phyloP scores from a whole-genome alignment of 2,888 invertebrate genomes.

The Athetis lepigone region DNA sequence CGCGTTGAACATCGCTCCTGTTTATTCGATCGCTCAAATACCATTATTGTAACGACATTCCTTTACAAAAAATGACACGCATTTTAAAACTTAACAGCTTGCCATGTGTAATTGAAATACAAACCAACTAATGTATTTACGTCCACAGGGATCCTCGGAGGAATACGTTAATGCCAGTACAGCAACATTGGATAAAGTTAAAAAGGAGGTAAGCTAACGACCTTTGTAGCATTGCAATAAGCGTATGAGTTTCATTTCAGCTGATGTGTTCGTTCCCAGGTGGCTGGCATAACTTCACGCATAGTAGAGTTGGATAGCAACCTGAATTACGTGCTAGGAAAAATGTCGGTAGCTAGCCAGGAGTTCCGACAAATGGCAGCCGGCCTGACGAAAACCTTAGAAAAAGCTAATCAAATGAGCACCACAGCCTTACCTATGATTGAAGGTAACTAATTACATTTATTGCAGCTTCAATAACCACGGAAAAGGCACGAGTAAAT shows the following conservation, averaged over 20 bases:
- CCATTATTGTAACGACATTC: conserved; percentile 5
- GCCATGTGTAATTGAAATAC: conserved; percentile 33
- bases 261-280: conserved; percentile 82
- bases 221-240: conserved; percentile 22
- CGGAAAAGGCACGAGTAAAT: conserved; percentile 14
- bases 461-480: conserved; percentile 13
- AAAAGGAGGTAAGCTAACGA: conserved; percentile 91
- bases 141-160: conserved; percentile 93
- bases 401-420: conserved; percentile 92
- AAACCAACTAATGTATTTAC: conserved; percentile 30
- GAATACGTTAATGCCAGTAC: conserved; percentile 95
- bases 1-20: not conserved
- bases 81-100: conserved; percentile 16
- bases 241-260: conserved; percentile 40
- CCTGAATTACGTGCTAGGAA: conserved; percentile 95
- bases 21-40: conserved; percentile 1
- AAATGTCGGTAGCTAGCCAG: conserved; percentile 94
- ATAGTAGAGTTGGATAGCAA: conserved; percentile 95
- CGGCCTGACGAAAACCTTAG: conserved; percentile 93
- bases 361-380: conserved; percentile 96
- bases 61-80: conserved; percentile 3
- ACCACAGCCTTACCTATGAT: conserved; percentile 88
- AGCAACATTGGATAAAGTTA: conserved; percentile 94
- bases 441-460: conserved; percentile 72
- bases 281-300: conserved; percentile 93